phyloP scores from a whole-genome alignment of 1,140 invertebrate species.

The Philotrypesis tridentata region DNA sequence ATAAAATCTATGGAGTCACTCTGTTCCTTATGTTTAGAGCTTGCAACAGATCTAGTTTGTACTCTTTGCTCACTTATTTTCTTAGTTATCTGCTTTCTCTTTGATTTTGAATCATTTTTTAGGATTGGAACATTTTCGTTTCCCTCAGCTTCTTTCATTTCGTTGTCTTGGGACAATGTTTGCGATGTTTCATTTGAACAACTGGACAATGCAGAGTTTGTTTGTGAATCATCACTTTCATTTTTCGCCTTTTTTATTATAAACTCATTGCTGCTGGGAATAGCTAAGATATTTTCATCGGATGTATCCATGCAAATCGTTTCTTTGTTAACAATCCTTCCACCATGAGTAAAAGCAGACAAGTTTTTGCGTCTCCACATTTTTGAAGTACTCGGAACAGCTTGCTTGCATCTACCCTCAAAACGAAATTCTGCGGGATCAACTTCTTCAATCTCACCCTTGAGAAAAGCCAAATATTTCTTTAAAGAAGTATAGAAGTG shows the following conservation, averaged over 20 bases:
- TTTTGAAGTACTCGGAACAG: constrained; percentile 63
- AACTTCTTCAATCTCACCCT: constrained; percentile 62
- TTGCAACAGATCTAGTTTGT: background rate
- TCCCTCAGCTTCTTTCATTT: constrained; percentile 1
- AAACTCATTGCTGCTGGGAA: constrained; percentile 61
- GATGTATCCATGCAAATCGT: constrained; percentile 61
- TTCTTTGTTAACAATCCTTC: constrained; percentile 65
- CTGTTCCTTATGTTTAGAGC: constrained; percentile 4
- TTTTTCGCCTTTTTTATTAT: constrained; percentile 54
- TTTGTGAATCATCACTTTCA: constrained; percentile 2
- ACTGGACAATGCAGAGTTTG: constrained; percentile 39
- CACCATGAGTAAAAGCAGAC: constrained; percentile 64
- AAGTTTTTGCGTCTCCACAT: constrained; percentile 67
- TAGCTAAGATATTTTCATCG: constrained; percentile 58
- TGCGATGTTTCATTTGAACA: constrained; percentile 28
- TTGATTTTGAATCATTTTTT: constrained; percentile 16
- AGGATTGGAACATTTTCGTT: constrained; percentile 3
- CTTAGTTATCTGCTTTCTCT: constrained; percentile 24
- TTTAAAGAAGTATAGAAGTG: constrained; percentile 68
- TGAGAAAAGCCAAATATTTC: constrained; percentile 65
- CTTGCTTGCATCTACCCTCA: constrained; percentile 63
- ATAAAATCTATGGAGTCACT: constrained; percentile 59
- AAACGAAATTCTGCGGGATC: constrained; percentile 64
- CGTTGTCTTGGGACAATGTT: constrained; percentile 26
- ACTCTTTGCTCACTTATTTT: constrained; percentile 24